phyloP scores from a whole-genome alignment of 1,140 invertebrate species.

The Brachionus manjavacas region DNA sequence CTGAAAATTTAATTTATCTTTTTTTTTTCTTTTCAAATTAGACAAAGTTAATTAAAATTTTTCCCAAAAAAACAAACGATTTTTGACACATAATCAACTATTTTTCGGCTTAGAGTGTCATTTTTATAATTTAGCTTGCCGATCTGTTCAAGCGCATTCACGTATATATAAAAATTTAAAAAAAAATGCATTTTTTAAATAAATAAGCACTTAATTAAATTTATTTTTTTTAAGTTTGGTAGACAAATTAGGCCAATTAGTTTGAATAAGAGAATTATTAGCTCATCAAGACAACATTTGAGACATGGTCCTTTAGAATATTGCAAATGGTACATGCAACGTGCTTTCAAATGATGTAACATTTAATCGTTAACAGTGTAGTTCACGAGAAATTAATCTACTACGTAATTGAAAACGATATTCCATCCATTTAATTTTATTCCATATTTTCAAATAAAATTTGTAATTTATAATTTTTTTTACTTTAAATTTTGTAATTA shows the following conservation, averaged over 20 bases:
- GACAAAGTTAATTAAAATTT: conserved; percentile 7
- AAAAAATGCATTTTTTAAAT: neutral
- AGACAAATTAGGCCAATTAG: no score
- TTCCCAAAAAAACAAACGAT: neutral
- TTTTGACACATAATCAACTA: neutral
- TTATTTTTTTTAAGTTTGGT: neutral
- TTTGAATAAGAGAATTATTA: no score
- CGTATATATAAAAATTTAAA: neutral
- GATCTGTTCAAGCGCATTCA: neutral
- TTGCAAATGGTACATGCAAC: neutral
- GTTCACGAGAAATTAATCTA: no score
- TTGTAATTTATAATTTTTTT: no score
- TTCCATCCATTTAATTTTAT: no score
- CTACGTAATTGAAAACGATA: no score
- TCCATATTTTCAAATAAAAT: no score
- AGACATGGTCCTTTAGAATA: neutral
- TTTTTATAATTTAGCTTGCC: neutral
- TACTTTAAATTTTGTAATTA: no score
- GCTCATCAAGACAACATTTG: neutral
- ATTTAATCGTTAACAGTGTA: no score
- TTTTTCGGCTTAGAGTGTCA: neutral
- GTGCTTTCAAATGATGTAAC: no score
- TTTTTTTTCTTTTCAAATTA: neutral
- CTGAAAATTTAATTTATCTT: neutral
- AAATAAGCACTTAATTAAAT: neutral